These are phyloP conservation scores for Echinometra lucunter DNA, from an alignment of 53 echinoderm and acorn worm genomes.

Conservation along the genomic window DNA sequence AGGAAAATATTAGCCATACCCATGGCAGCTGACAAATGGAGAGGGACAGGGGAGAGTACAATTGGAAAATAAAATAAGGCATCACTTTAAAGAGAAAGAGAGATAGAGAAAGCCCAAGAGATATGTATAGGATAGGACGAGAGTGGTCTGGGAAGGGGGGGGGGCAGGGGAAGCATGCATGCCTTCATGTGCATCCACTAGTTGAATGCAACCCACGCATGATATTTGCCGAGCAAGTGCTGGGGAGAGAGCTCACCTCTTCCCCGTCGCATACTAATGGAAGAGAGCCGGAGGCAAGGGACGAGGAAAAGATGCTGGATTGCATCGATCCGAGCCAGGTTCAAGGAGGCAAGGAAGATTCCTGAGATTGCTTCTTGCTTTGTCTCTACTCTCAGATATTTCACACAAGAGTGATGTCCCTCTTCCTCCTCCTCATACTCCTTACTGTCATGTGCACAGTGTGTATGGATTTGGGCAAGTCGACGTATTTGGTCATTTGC, in stretches of 20 bases:
- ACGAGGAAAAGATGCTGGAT: not conserved
- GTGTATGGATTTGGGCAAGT: no score
- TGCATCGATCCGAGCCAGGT: constrained; percentile 56
- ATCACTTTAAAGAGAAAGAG: not conserved
- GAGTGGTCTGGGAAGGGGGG: not conserved
- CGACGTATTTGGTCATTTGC: no score
- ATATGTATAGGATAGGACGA: no score
- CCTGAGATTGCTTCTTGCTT: constrained; percentile 49
- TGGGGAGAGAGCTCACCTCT: constrained; percentile 3
- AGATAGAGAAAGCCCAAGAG: not conserved
- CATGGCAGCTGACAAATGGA: no score
- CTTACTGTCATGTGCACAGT: no score
- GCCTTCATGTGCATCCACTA: constrained; percentile 20
- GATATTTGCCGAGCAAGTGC: not conserved
- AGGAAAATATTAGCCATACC: not conserved
- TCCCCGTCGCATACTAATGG: constrained; percentile 64
- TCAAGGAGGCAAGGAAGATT: constrained; percentile 57
- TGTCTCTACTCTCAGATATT: constrained; percentile 4
- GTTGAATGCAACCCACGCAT: constrained; percentile 57
- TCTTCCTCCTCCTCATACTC: not conserved
- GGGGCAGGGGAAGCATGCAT: not conserved
- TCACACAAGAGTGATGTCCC: not conserved
- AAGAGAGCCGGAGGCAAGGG: constrained; percentile 22
- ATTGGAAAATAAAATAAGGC: no score
- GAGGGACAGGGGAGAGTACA: no score